Evolutionary conservation across 2,113 vertebrate species (phyloP), one percentile per base, ranked within the genome.

Genomic region (Sapayoa aenigma): DNA sequence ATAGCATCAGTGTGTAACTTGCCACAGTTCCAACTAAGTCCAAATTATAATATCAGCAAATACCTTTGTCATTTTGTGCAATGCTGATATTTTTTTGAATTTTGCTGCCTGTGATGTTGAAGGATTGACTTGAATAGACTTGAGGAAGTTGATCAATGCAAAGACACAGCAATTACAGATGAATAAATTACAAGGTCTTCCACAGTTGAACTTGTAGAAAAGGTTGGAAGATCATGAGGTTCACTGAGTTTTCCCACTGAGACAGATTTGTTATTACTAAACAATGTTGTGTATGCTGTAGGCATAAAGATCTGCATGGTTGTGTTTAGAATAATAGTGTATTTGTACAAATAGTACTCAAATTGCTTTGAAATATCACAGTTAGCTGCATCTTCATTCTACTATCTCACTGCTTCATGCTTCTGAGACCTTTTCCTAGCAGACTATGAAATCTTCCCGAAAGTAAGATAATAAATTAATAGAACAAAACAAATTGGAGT

Each of bases 401-500:
- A 4, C 89, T 96, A 82, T 87, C 80, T 90, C 84, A 66, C 75
- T 66, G 66, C 86, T 95, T 90, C 95, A 84, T 87, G 46, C 87
- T 94, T 94, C 89, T 93, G 94, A 94, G 96, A 91, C 92, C 58
- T 92, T 87, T 44, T 82, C 94, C 92, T 94, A 82, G 55, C 46
- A 92, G 89, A 82, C 86, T 96, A 87, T 80, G 84, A 95, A 96
- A 93, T 93, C 27, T 73, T 94, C 94, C 67, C n/a, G 47, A 90
- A 89, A 91, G 74, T 79, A 75, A 94, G 66, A 91, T 62, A 76
- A 94, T 94, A 92, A 96, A 94, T 93, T 96, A 96, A 87, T 87
- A 96, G 69, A 94, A 96, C 86, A 97, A 95, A 96, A 73, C 75
- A 95, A 93, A 93, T 75, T 62, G 65, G 69, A 95, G 66, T 73